Percentiles rank a stretch among this genome's conserved stretches.
Conservation (phyloP, 2,113 vertebrate species). For the Ciconia maguari region DNA sequence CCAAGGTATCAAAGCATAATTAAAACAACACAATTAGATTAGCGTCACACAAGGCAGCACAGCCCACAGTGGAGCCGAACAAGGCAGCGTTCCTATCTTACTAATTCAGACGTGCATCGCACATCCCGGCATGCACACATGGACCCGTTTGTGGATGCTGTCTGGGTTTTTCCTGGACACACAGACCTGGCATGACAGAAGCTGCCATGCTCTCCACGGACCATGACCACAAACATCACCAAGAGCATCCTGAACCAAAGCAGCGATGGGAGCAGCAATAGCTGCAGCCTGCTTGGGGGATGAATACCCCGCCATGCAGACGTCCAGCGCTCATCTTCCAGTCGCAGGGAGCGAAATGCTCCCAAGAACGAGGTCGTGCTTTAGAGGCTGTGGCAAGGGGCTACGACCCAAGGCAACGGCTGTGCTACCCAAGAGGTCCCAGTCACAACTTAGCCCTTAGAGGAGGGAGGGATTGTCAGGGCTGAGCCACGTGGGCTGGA, state of each 20-base stretch:
- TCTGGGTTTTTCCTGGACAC: not conserved
- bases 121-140: rapidly evolving
- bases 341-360: rapidly evolving
- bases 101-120: not conserved
- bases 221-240: not conserved
- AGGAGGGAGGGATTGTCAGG: not conserved
- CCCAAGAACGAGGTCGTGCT: rapidly evolving
- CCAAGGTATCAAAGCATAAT: slow-evolving; percentile 45
- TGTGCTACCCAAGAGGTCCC: not conserved
- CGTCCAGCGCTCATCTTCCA: not conserved
- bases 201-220: not conserved
- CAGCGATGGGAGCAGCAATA: not conserved
- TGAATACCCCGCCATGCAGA: not conserved
- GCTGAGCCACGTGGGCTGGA: not conserved
- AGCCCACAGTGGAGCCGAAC: not conserved
- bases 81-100: not conserved
- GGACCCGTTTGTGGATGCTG: not conserved
- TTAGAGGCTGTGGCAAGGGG: not conserved
- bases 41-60: not conserved
- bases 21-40: slow-evolving; percentile 46
- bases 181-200: rapidly evolving
- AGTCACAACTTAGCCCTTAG: not conserved
- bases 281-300: not conserved
- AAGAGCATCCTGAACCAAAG: not conserved
- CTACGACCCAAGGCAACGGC: not conserved